Evolutionary conservation across 1,140 invertebrate genomes (phyloP).

Genomic region (Caenorhabditis remanei): DNA sequence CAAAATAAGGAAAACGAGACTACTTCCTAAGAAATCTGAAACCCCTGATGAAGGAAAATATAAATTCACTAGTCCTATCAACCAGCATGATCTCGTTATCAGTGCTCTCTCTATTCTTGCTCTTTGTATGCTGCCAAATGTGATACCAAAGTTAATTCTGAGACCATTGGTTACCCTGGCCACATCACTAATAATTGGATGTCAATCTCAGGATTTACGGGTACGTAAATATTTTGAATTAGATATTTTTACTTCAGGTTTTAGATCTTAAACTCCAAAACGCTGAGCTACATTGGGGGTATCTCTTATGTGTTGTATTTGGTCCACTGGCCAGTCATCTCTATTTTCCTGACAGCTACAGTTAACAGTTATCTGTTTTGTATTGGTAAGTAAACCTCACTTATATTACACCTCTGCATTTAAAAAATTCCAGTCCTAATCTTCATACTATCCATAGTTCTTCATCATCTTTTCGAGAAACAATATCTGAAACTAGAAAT

Average conservation of each 20-base stretch:
- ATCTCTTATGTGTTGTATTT: constrained; percentile 58
- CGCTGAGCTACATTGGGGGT: constrained; percentile 49
- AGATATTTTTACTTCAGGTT: not conserved
- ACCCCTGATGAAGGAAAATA: not conserved
- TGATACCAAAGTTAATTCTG: not conserved
- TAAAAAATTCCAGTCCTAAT: not conserved
- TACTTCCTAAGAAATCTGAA: not conserved
- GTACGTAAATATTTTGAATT: not conserved
- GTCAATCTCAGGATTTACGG: not conserved
- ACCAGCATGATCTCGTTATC: not conserved
- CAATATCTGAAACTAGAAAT: constrained; percentile 18
- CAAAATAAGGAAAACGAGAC: not conserved
- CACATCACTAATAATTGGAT: not conserved
- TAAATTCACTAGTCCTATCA: not conserved
- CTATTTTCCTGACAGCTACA: not conserved
- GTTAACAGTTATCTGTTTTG: not conserved
- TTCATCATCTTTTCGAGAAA: constrained; percentile 54
- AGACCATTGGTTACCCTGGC: constrained; percentile 17
- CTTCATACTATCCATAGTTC: constrained; percentile 9
- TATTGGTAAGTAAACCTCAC: not conserved
- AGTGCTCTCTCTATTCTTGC: not conserved
- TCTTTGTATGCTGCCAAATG: not conserved
- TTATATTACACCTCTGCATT: too few species aligned
- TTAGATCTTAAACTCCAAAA: constrained; percentile 8
- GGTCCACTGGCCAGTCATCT: constrained; percentile 58